Evolutionary conservation across 2,797 vertebrate species (phyloP), one percentile per base, ranked within the genome.

Genomic region (Phoxinus dragarum): DNA sequence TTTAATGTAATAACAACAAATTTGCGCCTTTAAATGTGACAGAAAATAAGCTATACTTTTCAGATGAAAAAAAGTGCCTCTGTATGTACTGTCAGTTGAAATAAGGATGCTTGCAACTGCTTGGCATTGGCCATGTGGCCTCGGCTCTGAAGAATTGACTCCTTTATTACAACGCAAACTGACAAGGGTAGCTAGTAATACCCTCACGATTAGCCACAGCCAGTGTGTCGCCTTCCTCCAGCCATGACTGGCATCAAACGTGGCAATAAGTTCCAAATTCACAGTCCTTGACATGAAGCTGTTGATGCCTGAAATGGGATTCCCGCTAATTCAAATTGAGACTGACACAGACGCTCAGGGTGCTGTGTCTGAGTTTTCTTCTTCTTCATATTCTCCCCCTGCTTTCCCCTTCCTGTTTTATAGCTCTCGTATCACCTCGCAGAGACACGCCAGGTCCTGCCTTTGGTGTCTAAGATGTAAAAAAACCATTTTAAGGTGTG

Each of bases 241-340:
- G 56, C 75, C 54, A 61, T 66, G 75, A 66, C 86, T 64, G 56
- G 75, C 81, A 80, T 80, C 76, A 72, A 73, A 69, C 11, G 17
- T 17, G 54, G 17, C 74, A 72, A 82, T 83, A 40, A 40, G n/a
- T 64, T 64, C 44, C 67, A 78, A 80, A 83, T 73, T 84, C 81
- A 84, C 72, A 19, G 75, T 64, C 52, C 68, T 80, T 80, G 81
- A 84, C 75, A 74, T 44, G 68, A 23, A 80, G 81, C 67, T 84
- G 68, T 82, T 80, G 86, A 36, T 64, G 86, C 86, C 71, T 87
- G 86, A 84, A 87, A 87, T 84, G 82, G 86, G 82, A 80, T 87
- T 84, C 68, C 23, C 11, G 56, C 75, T 73, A 66, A 80, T 87
- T 87, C 54, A 72, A 79, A 82, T 74, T 47, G 59, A 80, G 77